These are phyloP conservation scores for Lamprotornis superbus DNA, from an alignment of 2,113 vertebrate species.

Conservation along the genomic window DNA sequence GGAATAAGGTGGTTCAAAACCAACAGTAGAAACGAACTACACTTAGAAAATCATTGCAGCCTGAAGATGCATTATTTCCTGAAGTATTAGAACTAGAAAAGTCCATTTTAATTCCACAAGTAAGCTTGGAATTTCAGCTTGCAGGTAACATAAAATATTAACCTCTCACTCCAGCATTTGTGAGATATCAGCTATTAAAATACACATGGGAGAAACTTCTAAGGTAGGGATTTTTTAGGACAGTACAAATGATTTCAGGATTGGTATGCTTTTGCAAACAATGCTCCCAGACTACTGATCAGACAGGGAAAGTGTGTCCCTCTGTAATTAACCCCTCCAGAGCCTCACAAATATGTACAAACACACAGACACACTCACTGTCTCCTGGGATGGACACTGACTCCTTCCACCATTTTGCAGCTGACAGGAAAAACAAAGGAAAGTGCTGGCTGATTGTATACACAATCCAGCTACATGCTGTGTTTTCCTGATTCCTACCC, in stretches of 20 bases:
- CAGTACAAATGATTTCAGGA: neutral
- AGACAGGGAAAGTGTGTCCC: neutral
- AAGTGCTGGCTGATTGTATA: neutral
- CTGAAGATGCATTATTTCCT: neutral
- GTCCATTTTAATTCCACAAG: neutral
- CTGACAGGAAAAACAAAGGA: neutral
- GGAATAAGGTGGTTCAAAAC: neutral
- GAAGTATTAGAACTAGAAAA: neutral
- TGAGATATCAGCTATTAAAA: neutral
- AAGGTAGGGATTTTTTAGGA: neutral
- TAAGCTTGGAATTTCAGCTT: neutral
- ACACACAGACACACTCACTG: no score
- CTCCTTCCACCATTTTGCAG: neutral
- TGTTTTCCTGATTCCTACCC: neutral
- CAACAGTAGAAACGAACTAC: neutral
- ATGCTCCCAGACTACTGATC: neutral
- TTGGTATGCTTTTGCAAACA: neutral
- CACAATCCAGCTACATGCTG: neutral
- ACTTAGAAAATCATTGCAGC: neutral
- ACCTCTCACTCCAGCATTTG: neutral
- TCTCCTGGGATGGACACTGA: neutral
- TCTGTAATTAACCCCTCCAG: neutral
- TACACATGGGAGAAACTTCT: neutral
- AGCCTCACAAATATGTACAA: neutral
- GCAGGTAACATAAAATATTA: neutral